phyloP scores from a whole-genome alignment of 1,140 invertebrate genomes.

The Caenorhabditis inopinata region DNA sequence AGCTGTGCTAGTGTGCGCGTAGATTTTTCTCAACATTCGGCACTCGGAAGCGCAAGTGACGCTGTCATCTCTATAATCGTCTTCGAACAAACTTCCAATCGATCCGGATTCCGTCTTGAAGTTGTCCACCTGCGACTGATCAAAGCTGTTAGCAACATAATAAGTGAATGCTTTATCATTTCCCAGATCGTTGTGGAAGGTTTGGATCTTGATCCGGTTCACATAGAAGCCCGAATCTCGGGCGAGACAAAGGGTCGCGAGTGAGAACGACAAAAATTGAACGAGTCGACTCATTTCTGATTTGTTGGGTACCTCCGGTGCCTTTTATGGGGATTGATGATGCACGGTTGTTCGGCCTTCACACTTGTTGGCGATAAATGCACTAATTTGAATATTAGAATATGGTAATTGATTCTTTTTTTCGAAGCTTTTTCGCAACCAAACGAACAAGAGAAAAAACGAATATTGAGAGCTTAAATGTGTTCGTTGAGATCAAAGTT shows the following conservation, averaged over 20 bases:
- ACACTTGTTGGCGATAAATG: not conserved
- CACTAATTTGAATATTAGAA: not conserved
- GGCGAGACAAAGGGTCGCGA: not conserved
- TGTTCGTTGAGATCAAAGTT: too few relatives aligned
- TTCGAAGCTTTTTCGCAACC: not conserved
- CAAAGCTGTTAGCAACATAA: not conserved
- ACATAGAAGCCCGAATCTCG: not conserved
- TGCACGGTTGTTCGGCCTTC: not conserved
- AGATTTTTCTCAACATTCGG: not conserved
- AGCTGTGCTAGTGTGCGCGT: not conserved
- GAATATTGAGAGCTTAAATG: too few relatives aligned
- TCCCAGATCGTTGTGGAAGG: not conserved
- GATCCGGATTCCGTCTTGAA: not conserved
- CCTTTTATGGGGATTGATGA: not conserved
- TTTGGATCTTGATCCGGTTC: not conserved
- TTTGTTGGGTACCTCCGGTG: too few relatives aligned
- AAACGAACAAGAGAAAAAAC: too few relatives aligned
- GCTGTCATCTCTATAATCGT: not conserved
- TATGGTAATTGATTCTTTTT: not conserved
- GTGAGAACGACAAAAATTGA: not conserved
- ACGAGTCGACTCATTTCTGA: constrained; percentile 13
- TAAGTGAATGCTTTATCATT: not conserved
- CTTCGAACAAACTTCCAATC: not conserved
- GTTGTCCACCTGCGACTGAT: not conserved
- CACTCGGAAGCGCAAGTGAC: not conserved